These are phyloP conservation scores for Stenodera caucasica DNA, from an alignment of 2,888 invertebrate species.

Conservation along the genomic window DNA sequence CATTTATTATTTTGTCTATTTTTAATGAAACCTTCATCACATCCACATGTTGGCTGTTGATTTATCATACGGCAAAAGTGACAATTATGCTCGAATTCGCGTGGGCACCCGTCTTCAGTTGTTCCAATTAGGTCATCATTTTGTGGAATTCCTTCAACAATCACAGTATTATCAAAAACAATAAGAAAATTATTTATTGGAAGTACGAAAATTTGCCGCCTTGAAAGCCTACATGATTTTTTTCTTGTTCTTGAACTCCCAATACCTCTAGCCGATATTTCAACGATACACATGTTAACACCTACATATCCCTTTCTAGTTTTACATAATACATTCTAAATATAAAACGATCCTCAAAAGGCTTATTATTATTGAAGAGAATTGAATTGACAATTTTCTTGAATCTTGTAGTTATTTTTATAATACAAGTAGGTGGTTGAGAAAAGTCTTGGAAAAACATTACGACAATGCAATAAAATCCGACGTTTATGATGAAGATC, in stretches of 20 bases:
- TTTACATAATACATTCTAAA: slow-evolving; percentile 6
- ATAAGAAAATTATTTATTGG: no score
- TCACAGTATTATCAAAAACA: not conserved
- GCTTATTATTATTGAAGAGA: not conserved
- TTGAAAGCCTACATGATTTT: not conserved
- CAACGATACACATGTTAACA: not conserved
- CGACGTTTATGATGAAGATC: no score
- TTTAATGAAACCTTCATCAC: slow-evolving; percentile 41
- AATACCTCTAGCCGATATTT: not conserved
- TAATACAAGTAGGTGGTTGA: no score
- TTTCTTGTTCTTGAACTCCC: not conserved
- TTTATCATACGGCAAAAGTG: slow-evolving; percentile 44
- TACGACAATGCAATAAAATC: no score
- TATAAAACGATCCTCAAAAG: not conserved
- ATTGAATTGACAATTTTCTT: no score
- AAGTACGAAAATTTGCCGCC: no score
- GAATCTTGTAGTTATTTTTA: no score
- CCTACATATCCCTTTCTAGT: not conserved
- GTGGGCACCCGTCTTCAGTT: slow-evolving; percentile 27
- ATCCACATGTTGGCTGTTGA: slow-evolving; percentile 43
- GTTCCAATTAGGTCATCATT: slow-evolving; percentile 26
- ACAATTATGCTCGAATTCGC: slow-evolving; percentile 55
- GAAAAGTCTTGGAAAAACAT: no score
- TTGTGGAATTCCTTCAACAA: slow-evolving; percentile 6
- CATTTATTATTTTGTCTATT: slow-evolving; percentile 34